These are phyloP conservation scores for Buteo buteo DNA, from an alignment of 2,113 vertebrate genomes.

Conservation along the genomic window DNA sequence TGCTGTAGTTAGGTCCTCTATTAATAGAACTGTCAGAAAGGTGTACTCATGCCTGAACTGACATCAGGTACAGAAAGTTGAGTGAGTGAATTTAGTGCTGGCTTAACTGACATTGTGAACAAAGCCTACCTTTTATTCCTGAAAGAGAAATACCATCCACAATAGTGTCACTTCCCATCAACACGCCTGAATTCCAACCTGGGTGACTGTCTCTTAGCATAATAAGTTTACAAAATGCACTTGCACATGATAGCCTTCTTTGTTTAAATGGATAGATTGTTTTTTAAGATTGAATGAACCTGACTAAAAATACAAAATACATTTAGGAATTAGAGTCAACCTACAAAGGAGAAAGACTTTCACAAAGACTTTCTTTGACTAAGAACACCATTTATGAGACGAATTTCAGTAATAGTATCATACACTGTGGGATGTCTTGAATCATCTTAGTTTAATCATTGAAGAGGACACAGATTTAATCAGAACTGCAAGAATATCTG, in stretches of 20 bases:
- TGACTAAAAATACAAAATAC: background rate
- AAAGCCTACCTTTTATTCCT: conserved; percentile 29
- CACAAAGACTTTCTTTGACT: background rate
- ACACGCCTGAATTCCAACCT: conserved; percentile 13
- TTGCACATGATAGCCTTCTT: background rate
- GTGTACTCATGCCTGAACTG: conserved; percentile 25
- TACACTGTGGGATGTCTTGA: background rate
- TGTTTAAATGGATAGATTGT: background rate
- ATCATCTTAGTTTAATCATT: background rate
- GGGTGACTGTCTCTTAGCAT: conserved; percentile 36
- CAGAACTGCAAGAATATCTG: background rate
- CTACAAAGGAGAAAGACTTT: background rate
- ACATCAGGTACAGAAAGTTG: conserved; percentile 45
- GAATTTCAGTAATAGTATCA: background rate
- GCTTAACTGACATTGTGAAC: conserved; percentile 12
- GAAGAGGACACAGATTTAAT: background rate
- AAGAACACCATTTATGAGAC: background rate
- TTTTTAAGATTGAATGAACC: background rate
- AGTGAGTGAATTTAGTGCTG: conserved; percentile 38
- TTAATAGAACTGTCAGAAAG: conserved; percentile 67
- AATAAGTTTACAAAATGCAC: conserved; percentile 35
- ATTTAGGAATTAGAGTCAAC: background rate
- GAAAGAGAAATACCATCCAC: conserved; percentile 35
- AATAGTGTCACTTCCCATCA: conserved; percentile 54
- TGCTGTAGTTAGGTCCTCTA: conserved; percentile 49